Conservation (phyloP, 2,113 vertebrate species). For the Rhinogobius similis region DNA sequence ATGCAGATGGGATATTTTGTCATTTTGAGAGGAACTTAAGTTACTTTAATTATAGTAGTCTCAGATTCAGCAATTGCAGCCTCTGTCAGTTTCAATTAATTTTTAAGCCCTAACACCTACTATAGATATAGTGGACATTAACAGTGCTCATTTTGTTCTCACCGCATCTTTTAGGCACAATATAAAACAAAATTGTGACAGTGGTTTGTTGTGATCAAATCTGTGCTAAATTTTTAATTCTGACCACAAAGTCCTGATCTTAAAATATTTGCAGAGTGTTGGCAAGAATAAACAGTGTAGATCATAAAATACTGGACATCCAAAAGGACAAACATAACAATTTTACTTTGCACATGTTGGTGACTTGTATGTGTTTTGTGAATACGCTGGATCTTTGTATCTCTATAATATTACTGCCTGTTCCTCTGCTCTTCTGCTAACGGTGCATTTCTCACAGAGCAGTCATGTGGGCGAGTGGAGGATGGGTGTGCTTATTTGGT, state of each 20-base stretch:
- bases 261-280: no score
- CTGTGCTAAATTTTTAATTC: no score
- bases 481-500: slow-evolving; percentile 35
- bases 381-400: background rate
- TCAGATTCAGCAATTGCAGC: no score
- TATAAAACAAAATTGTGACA: background rate
- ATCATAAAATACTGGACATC: background rate
- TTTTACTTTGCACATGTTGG: background rate
- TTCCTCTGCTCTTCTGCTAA: background rate
- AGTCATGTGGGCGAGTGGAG: slow-evolving; percentile 22
- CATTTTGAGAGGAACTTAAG: background rate
- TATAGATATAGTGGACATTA: no score
- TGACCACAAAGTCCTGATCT: no score
- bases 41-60: background rate
- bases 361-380: background rate
- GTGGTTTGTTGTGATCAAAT: no score
- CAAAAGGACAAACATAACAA: background rate
- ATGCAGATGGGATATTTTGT: no score
- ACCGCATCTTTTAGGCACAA: background rate
- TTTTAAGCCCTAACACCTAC: no score
- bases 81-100: no score
- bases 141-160: background rate
- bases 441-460: slow-evolving; percentile 19
- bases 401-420: background rate
- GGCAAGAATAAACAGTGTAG: background rate